These are phyloP conservation scores for Tachysurus fulvidraco DNA, from an alignment of 2,113 vertebrate species.

Conservation along the genomic window DNA sequence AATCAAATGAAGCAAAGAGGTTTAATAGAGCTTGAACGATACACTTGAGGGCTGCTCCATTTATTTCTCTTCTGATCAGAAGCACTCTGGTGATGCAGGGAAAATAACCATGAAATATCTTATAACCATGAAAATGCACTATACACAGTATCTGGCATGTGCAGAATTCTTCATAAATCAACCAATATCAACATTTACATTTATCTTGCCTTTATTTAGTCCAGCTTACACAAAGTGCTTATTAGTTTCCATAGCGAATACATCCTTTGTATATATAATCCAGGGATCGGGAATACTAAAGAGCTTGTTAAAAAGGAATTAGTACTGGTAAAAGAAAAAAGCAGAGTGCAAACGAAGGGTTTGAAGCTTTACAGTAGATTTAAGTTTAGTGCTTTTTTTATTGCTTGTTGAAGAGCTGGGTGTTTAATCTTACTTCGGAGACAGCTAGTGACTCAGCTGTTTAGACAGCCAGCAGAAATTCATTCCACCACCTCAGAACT, in stretches of 20 bases:
- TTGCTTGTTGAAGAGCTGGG: neutral
- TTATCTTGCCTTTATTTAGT: neutral
- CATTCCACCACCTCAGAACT: neutral
- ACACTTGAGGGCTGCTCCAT: slow-evolving; percentile 34
- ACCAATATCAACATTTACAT: neutral
- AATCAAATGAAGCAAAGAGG: neutral
- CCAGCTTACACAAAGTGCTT: neutral
- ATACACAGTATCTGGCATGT: neutral
- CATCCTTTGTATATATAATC: neutral
- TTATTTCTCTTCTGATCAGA: slow-evolving; percentile 21
- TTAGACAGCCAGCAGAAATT: neutral
- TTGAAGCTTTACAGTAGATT: neutral
- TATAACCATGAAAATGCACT: neutral
- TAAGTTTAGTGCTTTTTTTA: neutral
- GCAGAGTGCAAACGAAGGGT: neutral
- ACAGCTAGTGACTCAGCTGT: slow-evolving; percentile 3
- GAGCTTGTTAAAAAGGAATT: neutral
- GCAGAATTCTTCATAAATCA: slow-evolving; percentile 5
- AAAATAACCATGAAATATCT: neutral
- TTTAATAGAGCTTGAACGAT: slow-evolving; percentile 8
- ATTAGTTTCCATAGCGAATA: neutral
- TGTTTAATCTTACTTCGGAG: neutral
- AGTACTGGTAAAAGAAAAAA: neutral
- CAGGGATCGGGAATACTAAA: neutral
- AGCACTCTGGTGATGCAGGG: neutral